A percentile compares a stretch with the other conserved stretches of the same genome.
Conservation (phyloP, 2,797 vertebrate species). For the Danio choprae region DNA sequence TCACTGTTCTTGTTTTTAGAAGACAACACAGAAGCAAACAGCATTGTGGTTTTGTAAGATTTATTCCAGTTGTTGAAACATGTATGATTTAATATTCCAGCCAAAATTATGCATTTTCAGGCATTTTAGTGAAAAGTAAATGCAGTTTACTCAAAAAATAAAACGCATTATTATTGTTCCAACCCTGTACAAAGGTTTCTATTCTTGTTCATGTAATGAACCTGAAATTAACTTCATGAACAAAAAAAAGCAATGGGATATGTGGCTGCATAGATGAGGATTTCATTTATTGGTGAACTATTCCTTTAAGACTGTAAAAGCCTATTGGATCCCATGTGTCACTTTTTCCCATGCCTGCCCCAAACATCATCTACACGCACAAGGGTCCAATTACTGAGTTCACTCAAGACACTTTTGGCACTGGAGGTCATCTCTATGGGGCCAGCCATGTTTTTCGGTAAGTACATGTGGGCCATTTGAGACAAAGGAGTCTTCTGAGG, state of each 20-base stretch:
- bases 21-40: too few species aligned
- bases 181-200: not conserved
- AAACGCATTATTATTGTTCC: not conserved
- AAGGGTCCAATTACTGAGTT: constrained; percentile 52
- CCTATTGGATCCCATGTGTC: not conserved
- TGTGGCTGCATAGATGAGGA: not conserved
- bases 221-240: not conserved
- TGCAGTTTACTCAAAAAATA: not conserved
- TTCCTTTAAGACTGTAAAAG: not conserved
- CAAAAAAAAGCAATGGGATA: not conserved
- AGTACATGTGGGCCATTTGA: constrained; percentile 25
- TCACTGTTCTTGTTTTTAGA: too few species aligned
- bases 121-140: not conserved
- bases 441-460: constrained; percentile 40
- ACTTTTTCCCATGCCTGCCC: constrained; percentile 16
- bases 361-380: constrained; percentile 24
- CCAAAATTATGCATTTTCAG: not conserved
- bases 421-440: constrained; percentile 30
- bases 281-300: not conserved
- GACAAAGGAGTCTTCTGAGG: constrained; percentile 47
- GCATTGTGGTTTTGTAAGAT: too few species aligned
- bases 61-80: too few species aligned
- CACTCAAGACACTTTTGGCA: constrained; percentile 35
- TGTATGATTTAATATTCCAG: not conserved
- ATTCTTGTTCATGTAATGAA: not conserved